Base-by-base conservation (phyloP, 2,113 vertebrate species). In the Steatornis caripensis region DNA sequence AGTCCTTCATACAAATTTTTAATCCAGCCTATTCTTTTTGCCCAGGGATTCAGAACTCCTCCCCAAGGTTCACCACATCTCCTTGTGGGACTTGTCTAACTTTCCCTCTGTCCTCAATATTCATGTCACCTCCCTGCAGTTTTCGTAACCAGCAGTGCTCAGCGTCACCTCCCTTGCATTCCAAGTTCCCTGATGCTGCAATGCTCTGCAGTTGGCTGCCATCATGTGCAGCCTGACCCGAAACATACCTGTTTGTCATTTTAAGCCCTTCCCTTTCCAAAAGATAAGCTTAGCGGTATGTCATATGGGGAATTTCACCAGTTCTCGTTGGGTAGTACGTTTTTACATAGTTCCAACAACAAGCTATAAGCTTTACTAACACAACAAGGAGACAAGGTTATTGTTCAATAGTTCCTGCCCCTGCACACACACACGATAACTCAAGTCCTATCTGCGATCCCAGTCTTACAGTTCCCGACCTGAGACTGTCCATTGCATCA, bases 221-320 rank as follows among this genome's bases (percentile, higher is more conserved):
- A 88, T 53, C 39, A 87, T 3, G 39, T n/a, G 69, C 64, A 89
- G 74, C 43, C 74, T 93, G 74, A 78, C 65, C 51, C 20, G 6
- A 89, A 87, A 46, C 43, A 17, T 39, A 81, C 16, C 65, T 70
- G 74, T 43, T 43, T 71, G 15, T 46, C 71, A 54, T 91, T 93
- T 92, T 77, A 91, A 94, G n/a, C 27, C 36, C 46, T 77, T 88
- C 49, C 49, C 29, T 82, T 82, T 70, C 54, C 70, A 53, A 70
- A 68, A 71, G 29, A 12, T 87, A 41, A 62, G 20, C 32, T 37
- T 27, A 71, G 68, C 37, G 45, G 37, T 41, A 65, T 39, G 32
- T 39, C 49, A n/a, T 26, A 45, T 4, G 22, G 71, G n/a, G n/a
- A 90, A 72, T 61, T 86, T 45, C 49, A 80, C 37, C 41, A 46